Base-by-base conservation (phyloP, 2,888 invertebrate genomes). In the Cheilosia vernalis region DNA sequence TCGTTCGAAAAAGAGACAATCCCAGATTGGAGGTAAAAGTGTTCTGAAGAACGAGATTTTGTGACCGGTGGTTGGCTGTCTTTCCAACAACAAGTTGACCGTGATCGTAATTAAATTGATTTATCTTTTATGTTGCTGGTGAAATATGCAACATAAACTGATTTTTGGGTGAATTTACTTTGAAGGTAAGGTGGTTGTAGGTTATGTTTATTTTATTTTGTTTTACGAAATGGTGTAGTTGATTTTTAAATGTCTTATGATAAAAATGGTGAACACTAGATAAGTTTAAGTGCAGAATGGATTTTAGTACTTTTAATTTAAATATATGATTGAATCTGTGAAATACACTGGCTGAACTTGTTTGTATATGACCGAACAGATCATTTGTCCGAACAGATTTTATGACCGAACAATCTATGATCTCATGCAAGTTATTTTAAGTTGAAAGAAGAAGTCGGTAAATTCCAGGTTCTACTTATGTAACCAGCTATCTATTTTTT, bases 71-170 rank as follows among this genome's bases (percentile, higher is more conserved):
- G 53, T 51, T 67, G 66, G 37, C 44, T 53, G 37, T 4, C 13
- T 76, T 56, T 73, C n/a, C 47, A 17, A 19, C 3, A 87, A 89
- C 89, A 88, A 84, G 90, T 90, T 89, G 88, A 87, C 90, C 89
- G 79, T 89, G 89, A 87, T 88, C 86, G 80, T 79, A 66, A 64
- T 83, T 80, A 67, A 73, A 73, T 66, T 69, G 33, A 17, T 70
- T 64, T 77, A 61, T 27, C n/a, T 30, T 10, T n/a, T 44, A 53
- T 51, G 30, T 19, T 9, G 47, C 9, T 47, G 17, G 47, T 33
- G 30, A 66, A 27, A 44, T 49, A 27, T 40, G 49, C 27, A 64
- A 19, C 33, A 64, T 44, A 49, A 21, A 56, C 24, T 13, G 15
- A 40, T 51, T 44, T 44, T 19, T 37, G 40, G 24, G 61, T 53